phyloP scores from a whole-genome alignment of 2,888 invertebrate genomes.

The Noctuana brunneofusca region DNA sequence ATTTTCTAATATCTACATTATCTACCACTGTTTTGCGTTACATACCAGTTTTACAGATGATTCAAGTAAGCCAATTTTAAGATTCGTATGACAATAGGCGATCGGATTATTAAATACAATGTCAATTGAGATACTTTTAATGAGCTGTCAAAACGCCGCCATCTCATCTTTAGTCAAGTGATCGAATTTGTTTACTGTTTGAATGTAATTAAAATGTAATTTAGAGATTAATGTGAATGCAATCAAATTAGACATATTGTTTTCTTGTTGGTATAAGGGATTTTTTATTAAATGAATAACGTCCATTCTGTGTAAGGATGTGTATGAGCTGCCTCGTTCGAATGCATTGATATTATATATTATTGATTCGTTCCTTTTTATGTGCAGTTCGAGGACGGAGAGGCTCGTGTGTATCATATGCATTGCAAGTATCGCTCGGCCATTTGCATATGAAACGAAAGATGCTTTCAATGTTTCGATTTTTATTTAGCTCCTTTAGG shows the following conservation, averaged over 20 bases:
- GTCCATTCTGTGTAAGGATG: too few relatives aligned
- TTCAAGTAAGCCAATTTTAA: not conserved
- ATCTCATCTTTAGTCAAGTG: too few relatives aligned
- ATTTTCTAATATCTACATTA: not conserved
- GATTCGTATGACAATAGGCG: not conserved
- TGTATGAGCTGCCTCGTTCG: not conserved
- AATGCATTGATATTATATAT: not conserved
- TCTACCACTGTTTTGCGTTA: not conserved
- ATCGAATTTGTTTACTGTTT: too few relatives aligned
- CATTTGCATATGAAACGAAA: conserved; percentile 74
- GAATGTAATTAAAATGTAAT: too few relatives aligned
- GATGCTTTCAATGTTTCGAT: conserved; percentile 67
- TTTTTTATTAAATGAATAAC: too few relatives aligned
- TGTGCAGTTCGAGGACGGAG: conserved; percentile 40
- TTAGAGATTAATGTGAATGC: too few relatives aligned
- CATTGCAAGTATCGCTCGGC: conserved; percentile 50
- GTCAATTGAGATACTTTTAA: too few relatives aligned
- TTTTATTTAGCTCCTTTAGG: conserved; percentile 57
- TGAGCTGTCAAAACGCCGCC: too few relatives aligned
- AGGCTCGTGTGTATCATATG: conserved; percentile 53
- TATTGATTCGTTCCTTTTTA: not conserved
- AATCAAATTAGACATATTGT: too few relatives aligned
- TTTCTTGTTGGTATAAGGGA: too few relatives aligned
- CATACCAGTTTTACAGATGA: not conserved
- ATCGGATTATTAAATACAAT: too few relatives aligned